phyloP scores from a whole-genome alignment of 1,140 invertebrate genomes.

The Anoplolepis gracilipes region DNA sequence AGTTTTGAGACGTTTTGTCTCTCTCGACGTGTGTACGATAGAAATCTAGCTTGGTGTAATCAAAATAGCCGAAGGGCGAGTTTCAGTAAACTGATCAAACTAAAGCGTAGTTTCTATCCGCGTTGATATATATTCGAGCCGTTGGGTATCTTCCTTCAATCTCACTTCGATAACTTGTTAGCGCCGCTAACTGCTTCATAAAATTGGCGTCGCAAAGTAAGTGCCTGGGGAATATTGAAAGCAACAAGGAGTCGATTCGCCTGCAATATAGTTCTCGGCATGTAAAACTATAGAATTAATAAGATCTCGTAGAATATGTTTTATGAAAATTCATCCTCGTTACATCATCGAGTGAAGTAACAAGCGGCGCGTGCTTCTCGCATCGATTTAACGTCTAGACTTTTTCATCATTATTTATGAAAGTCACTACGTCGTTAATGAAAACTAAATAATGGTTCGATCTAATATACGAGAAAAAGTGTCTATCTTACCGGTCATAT shows the following conservation, averaged over 20 bases:
- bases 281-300: not conserved
- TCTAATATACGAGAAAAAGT: constrained; percentile 40
- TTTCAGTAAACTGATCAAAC: constrained; percentile 75
- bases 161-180: constrained; percentile 73
- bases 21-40: constrained; percentile 49
- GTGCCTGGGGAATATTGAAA: constrained; percentile 56
- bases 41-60: constrained; percentile 61
- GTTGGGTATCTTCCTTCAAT: constrained; percentile 73
- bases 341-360: not conserved
- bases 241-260: constrained; percentile 35
- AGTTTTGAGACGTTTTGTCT: not conserved
- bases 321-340: not conserved
- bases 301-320: constrained; percentile 26
- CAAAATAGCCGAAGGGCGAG: constrained; percentile 68
- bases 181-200: constrained; percentile 72
- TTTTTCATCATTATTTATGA: constrained; percentile 67
- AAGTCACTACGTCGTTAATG: constrained; percentile 50
- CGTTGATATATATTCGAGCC: constrained; percentile 34
- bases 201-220: constrained; percentile 69
- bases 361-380: constrained; percentile 14
- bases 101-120: constrained; percentile 67
- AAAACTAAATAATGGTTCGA: constrained; percentile 60
- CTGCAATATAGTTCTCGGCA: not conserved
- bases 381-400: constrained; percentile 58
- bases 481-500: not conserved